Conservation (phyloP, 2,113 vertebrate species). For the Misgurnus mizolepis region DNA sequence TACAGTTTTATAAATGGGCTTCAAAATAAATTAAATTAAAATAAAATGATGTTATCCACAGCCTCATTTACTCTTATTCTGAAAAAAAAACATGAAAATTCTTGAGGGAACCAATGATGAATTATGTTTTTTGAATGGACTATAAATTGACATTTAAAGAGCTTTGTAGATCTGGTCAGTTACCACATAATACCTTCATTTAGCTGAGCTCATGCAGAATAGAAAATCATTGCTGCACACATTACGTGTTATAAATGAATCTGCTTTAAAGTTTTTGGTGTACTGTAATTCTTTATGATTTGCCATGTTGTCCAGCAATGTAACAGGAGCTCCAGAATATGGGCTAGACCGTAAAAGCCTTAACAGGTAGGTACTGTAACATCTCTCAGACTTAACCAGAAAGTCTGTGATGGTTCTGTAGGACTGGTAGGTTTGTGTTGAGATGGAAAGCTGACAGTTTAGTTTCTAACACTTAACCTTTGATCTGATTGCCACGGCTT, state of each 20-base stretch:
- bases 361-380: constrained; percentile 39
- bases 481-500: constrained; percentile 36
- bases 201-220: neutral
- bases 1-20: too few relatives aligned
- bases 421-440: constrained; percentile 40
- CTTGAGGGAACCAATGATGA: too few relatives aligned
- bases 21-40: too few relatives aligned
- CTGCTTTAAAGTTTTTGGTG: neutral
- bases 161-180: neutral
- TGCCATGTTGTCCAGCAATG: constrained; percentile 20
- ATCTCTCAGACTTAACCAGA: neutral
- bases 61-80: too few relatives aligned
- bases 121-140: neutral
- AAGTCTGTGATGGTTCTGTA: constrained; percentile 3
- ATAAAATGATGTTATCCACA: too few relatives aligned
- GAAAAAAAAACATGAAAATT: too few relatives aligned
- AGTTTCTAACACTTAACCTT: constrained; percentile 25
- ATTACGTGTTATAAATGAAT: too few relatives aligned
- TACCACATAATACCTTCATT: neutral
- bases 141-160: too few relatives aligned
- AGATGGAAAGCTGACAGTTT: constrained; percentile 15
- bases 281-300: constrained; percentile 22
- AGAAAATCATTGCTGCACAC: too few relatives aligned
- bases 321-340: constrained; percentile 20
- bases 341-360: neutral